These are phyloP conservation scores for Micronycteris hirsuta DNA, from an alignment of 2,113 vertebrate genomes.

Conservation along the genomic window DNA sequence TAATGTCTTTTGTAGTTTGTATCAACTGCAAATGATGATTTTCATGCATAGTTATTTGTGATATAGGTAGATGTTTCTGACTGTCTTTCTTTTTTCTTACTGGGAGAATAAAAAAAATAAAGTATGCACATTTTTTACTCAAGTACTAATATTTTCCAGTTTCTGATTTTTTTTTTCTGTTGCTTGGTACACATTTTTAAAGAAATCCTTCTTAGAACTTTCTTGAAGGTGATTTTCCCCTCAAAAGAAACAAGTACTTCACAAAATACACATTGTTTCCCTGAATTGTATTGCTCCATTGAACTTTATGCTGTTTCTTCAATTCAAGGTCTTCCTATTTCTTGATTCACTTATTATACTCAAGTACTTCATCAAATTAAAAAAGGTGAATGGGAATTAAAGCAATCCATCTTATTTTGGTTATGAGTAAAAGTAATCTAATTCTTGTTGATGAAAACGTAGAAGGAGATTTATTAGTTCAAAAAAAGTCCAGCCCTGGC, in stretches of 20 bases:
- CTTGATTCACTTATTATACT: constrained; percentile 19
- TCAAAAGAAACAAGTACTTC: not conserved
- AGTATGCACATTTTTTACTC: not conserved
- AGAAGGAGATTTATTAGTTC: not conserved
- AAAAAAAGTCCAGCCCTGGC: not conserved
- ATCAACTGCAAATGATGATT: not conserved
- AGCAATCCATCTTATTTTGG: not conserved
- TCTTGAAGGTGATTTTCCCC: not conserved
- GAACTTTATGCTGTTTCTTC: not conserved
- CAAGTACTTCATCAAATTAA: not conserved
- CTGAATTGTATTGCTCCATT: not conserved
- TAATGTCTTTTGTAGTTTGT: not conserved
- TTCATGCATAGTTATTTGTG: not conserved
- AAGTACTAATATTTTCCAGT: not conserved
- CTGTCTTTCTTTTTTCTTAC: not conserved
- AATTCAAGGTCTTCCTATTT: not conserved
- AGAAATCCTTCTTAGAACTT: not conserved
- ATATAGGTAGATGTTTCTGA: not conserved
- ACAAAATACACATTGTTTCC: not conserved
- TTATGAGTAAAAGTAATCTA: not conserved
- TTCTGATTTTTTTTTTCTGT: not conserved
- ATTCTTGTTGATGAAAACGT: not conserved
- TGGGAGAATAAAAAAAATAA: not conserved
- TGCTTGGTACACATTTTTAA: not conserved
- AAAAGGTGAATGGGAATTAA: not conserved